Conservation (phyloP, 2,888 invertebrate genomes). For the Napeogenes inachia region DNA sequence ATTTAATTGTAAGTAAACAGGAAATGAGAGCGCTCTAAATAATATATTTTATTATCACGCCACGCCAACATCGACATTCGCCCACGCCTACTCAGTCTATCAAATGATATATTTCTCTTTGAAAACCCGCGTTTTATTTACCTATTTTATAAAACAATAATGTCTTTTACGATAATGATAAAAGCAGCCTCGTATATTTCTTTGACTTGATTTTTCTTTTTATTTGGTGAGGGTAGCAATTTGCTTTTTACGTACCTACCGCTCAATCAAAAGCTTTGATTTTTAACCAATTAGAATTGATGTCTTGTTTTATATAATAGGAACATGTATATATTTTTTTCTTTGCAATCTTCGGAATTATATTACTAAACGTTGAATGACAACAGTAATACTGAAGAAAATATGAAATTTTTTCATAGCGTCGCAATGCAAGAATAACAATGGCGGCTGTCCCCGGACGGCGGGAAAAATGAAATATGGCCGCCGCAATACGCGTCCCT, state of each 20-base stretch:
- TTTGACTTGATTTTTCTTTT: too few relatives aligned
- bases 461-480: slow-evolving; percentile 63
- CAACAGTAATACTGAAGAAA: slow-evolving; percentile 30
- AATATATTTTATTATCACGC: slow-evolving; percentile 13
- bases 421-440: slow-evolving; percentile 49
- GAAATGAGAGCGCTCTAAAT: slow-evolving; percentile 13
- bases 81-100: not conserved
- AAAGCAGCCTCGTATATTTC: too few relatives aligned
- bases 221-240: too few relatives aligned
- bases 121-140: not conserved
- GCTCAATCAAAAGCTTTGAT: too few relatives aligned
- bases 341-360: slow-evolving; percentile 18
- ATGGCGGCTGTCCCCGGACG: slow-evolving; percentile 51
- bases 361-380: slow-evolving; percentile 22
- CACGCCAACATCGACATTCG: slow-evolving; percentile 3
- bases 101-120: not conserved
- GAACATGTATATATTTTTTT: not conserved
- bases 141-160: too few relatives aligned
- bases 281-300: too few relatives aligned
- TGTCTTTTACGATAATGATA: too few relatives aligned
- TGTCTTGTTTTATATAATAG: too few relatives aligned
- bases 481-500: slow-evolving; percentile 42
- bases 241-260: too few relatives aligned
- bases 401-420: slow-evolving; percentile 38
- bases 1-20: slow-evolving; percentile 14